Evolutionary conservation across 2,113 vertebrate genomes (phyloP).

Genomic region (Leptodactylus fuscus): DNA sequence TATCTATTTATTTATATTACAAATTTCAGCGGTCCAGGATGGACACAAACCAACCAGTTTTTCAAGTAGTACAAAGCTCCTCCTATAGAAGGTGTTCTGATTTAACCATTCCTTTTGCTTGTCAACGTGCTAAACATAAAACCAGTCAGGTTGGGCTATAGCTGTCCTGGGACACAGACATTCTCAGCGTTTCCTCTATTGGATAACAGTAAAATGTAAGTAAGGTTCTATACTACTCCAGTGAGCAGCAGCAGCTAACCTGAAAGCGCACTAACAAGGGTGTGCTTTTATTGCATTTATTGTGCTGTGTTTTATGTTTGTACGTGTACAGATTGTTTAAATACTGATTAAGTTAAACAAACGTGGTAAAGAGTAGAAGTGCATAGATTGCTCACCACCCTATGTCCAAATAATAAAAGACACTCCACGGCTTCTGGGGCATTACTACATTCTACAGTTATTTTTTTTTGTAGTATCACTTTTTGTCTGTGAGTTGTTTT

Average conservation of each 20-base stretch:
- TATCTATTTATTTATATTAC: no score
- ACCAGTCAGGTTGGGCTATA: neutral
- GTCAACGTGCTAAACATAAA: neutral
- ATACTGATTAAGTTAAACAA: no score
- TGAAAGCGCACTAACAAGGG: neutral
- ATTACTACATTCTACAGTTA: no score
- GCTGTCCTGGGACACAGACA: neutral
- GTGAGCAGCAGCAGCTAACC: neutral
- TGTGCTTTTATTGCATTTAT: neutral
- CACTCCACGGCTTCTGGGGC: no score
- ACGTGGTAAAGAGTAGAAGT: no score
- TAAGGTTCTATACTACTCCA: neutral
- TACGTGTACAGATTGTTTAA: neutral
- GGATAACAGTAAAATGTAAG: neutral
- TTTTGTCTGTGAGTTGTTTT: no score
- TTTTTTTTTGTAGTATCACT: no score
- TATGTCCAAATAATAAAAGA: no score
- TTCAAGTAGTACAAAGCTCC: neutral
- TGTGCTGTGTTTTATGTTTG: neutral
- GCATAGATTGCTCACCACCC: no score
- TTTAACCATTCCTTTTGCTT: neutral
- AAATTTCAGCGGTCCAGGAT: neutral
- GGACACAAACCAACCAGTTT: neutral
- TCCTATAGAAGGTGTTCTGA: neutral
- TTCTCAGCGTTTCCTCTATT: neutral